Evolutionary conservation across 2,888 invertebrate genomes (phyloP), one percentile per base, ranked within the genome.

Genomic region (Pandemis heparana): DNA sequence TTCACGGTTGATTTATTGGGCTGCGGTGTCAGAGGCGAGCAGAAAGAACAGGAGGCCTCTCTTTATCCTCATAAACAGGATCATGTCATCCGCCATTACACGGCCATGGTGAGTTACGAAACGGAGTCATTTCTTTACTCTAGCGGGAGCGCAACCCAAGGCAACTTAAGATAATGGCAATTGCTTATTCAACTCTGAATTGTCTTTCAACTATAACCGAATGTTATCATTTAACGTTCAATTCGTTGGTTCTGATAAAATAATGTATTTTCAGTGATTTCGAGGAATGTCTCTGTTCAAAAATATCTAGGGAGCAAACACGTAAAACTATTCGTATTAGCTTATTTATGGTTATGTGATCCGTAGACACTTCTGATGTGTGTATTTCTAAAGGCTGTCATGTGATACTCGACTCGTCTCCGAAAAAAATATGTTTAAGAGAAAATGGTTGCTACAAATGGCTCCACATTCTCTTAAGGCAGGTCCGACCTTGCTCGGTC

Each of bases 1-100:
- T 92, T 92, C 91, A 92, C 88, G 85, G 82, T 85, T 93, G 92
- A 93, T 92, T 91, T 92, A 93, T 91, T 83, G 84, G 81, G 82
- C 80, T 84, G 82, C 82, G 80, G 81, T 86, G 89, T 88, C 89
- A 83, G 82, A 80, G 82, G 80, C 75, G 76, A 74, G 75, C 82
- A 81, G 82, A 86, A 89, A 85, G 85, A 87, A 86, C 85, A 83
- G 79, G 83, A 79, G 75, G 77, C 77, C 70, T 78, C 82, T 80
- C 80, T 81, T 84, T 83, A 83, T 85, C 80, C 79, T 81, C 75
- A 71, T 74, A 71, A 74, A 74, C 76, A 62, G 78, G 68, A 73
- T 75, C 65, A 70, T 70, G 73, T 46, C 67, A 69, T 56, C 32
- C 70, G 59, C 69, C 53, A 71, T 62, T 59, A 75, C 61, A 48